Conservation (phyloP, 2,113 vertebrate genomes). For the Halcyon malimbica region DNA sequence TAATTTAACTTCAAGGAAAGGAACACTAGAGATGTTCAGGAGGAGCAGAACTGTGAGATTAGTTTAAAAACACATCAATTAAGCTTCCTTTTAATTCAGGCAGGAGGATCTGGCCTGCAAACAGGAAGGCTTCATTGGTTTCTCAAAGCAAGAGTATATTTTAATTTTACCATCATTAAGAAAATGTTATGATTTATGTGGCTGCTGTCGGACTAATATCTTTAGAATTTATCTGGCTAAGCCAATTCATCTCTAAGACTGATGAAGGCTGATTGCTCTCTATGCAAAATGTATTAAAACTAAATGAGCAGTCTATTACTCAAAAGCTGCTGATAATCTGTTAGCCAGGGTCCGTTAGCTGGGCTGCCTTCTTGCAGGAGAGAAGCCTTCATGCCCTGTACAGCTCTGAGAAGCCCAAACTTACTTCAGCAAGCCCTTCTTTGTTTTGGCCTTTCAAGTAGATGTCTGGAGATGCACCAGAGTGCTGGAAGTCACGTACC, state of each 20-base stretch:
- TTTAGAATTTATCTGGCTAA: slow-evolving; percentile 88
- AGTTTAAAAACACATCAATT: slow-evolving; percentile 66
- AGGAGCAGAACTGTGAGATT: slow-evolving; percentile 3
- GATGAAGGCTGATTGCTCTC: slow-evolving; percentile 94
- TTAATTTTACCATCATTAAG: slow-evolving; percentile 89
- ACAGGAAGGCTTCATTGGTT: slow-evolving; percentile 75
- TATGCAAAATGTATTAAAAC: slow-evolving; percentile 97
- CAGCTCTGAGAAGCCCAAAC: neutral
- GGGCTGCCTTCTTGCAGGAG: slow-evolving; percentile 78
- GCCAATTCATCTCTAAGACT: slow-evolving; percentile 96
- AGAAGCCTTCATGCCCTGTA: neutral
- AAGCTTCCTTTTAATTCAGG: slow-evolving; percentile 72
- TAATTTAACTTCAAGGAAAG: slow-evolving; percentile 25
- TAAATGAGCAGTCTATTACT: slow-evolving; percentile 98
- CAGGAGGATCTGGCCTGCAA: slow-evolving; percentile 63
- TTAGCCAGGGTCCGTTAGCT: slow-evolving; percentile 91
- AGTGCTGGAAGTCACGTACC: neutral
- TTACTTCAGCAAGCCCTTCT: neutral
- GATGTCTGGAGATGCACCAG: neutral
- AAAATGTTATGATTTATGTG: slow-evolving; percentile 95
- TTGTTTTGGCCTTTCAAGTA: neutral
- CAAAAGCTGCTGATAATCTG: slow-evolving; percentile 88
- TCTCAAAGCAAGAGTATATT: slow-evolving; percentile 80
- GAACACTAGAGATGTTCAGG: neutral
- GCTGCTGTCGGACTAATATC: slow-evolving; percentile 89